Evolutionary conservation across 92 coral and sea anemone genomes (phyloP).

Genomic region (Palythoa heliodiscus): DNA sequence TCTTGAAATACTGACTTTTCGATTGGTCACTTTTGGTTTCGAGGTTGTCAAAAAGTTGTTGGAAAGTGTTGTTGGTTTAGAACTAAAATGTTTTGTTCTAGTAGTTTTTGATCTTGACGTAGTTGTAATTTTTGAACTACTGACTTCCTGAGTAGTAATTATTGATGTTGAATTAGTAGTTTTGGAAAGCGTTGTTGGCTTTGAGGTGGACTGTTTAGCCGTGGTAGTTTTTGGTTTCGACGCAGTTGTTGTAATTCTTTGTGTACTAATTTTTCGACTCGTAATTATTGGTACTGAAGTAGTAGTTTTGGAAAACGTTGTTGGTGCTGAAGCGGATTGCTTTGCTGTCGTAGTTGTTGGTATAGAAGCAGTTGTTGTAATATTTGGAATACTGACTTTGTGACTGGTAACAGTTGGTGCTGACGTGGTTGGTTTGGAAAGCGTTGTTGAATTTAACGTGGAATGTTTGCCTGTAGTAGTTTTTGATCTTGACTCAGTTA

Average conservation of each 20-base stretch:
- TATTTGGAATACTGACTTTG: background rate
- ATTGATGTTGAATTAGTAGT: no score
- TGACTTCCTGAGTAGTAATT: background rate
- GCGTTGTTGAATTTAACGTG: no score
- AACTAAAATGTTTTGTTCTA: background rate
- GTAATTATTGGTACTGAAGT: conserved; percentile 14
- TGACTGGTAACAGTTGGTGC: background rate
- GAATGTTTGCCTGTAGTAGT: no score
- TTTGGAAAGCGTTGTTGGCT: no score
- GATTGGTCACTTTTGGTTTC: no score
- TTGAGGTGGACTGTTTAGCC: no score
- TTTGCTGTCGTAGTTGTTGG: background rate
- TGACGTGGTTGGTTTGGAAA: no score
- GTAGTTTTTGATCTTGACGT: background rate
- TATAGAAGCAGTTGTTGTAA: background rate
- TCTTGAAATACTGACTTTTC: no score
- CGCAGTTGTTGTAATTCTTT: background rate
- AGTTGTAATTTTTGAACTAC: background rate
- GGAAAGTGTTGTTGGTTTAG: background rate
- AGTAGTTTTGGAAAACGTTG: conserved; percentile 4
- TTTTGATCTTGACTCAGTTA: no score
- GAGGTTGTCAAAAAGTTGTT: no score
- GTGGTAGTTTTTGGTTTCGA: no score
- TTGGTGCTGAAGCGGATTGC: conserved; percentile 3
- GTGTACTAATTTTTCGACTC: background rate